A percentile compares a stretch with the other conserved stretches of the same genome.
These are phyloP conservation scores for Xestoiulus laeticollis DNA, from an alignment of 2,888 invertebrate species.

Conservation along the genomic window DNA sequence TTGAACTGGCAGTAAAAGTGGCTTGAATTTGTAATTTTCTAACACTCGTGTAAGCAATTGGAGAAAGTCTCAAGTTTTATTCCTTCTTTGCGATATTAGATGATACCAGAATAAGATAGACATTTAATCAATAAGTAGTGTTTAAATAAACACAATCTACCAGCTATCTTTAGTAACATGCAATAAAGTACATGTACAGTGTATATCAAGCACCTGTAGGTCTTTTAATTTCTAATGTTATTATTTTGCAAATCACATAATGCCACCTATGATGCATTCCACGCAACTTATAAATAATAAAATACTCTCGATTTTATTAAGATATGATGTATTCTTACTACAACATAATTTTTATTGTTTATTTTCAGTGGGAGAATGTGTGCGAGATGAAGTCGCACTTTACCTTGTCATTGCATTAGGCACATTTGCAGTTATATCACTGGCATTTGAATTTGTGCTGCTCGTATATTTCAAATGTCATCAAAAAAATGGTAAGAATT, in stretches of 20 bases:
- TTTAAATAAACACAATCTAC: not conserved
- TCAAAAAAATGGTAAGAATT: not conserved
- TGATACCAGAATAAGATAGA: not conserved
- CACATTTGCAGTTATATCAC: constrained; percentile 12
- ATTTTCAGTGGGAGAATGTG: constrained; percentile 20
- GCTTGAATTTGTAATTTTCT: not conserved
- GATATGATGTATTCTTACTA: not conserved
- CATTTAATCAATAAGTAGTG: not conserved
- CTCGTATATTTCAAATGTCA: constrained; percentile 41
- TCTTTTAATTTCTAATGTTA: not conserved
- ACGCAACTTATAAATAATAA: not conserved
- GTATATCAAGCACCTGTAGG: no score
- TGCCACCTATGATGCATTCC: not conserved
- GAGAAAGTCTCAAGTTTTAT: not conserved
- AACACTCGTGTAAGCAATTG: not conserved
- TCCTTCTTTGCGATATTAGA: not conserved
- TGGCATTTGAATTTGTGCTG: constrained; percentile 41
- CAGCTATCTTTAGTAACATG: no score
- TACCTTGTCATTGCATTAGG: constrained; percentile 1
- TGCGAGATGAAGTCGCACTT: not conserved
- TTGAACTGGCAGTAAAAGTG: not conserved
- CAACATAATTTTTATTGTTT: not conserved
- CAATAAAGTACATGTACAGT: no score
- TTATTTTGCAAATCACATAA: not conserved
- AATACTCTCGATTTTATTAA: not conserved